Evolutionary conservation across 2,888 invertebrate species (phyloP), one percentile per base, ranked within the genome.

Genomic region (Apodemia mormo): DNA sequence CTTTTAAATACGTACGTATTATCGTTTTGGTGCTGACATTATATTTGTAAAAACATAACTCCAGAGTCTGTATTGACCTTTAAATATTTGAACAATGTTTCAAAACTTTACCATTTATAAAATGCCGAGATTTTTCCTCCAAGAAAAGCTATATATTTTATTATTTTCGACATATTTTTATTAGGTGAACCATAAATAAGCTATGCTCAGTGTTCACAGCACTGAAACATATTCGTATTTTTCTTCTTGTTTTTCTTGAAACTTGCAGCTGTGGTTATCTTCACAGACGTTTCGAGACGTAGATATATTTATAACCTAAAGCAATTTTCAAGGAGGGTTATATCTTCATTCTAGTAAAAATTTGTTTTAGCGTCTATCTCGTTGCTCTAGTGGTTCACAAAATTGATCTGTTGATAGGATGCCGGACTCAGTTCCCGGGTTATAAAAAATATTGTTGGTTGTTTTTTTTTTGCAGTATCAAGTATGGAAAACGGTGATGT

Each of bases 151-250:
- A n/a, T 7, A 64, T 64, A 37, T 64, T 64, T 64, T 64, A 37
- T 64, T 64, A 64, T 64, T 61, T 37, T 61, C 37, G n/a, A 52
- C 52, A 61, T 61, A 61, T 61, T 61, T 61, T 61, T 61, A 61
- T 61, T 61, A 61, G 33, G 61, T 61, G 33, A 61, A 61, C 61
- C 61, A 61, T 61, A 61, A 61, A 61, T 64, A 64, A 64, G 64
- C 64, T 33, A 64, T 64, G 64, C 64, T 64, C 64, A 33, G 64
- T 64, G 64, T 37, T 64, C 64, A 2, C 37, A 64, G 64, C 30
- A 37, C 64, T 64, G 64, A 64, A 64, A 64, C 64, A 64, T 64
- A 64, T 37, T 64, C n/a, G 64, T 33, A 64, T 64, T 64, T 37
- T 64, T 64, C 37, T 33, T 64, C 33, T 37, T 37, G 37, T 64